phyloP scores from a whole-genome alignment of 2,888 invertebrate species.

The Heterodera filipjevi region DNA sequence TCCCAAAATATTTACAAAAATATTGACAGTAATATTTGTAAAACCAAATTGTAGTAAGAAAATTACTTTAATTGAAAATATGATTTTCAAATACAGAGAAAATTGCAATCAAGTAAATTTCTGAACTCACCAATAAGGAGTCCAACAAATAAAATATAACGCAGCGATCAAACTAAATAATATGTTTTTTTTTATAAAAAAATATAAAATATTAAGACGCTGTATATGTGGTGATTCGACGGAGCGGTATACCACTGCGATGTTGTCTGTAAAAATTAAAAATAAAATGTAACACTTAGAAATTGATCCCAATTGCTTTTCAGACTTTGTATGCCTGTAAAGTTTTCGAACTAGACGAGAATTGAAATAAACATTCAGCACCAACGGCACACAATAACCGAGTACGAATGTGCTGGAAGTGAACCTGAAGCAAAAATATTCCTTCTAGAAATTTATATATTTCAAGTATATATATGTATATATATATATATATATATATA shows the following conservation, averaged over 20 bases:
- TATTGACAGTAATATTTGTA: too few species aligned
- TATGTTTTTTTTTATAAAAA: background rate
- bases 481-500: too few species aligned
- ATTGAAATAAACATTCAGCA: conserved; percentile 61
- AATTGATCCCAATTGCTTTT: too few species aligned
- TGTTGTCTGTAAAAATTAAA: too few species aligned
- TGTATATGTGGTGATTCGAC: conserved; percentile 58
- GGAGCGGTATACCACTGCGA: conserved; percentile 57
- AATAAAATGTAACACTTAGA: too few species aligned
- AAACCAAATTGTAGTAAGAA: too few species aligned
- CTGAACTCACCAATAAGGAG: conserved; percentile 59
- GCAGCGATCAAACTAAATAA: conserved; percentile 54
- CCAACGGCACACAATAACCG: conserved; percentile 61
- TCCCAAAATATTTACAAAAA: too few species aligned
- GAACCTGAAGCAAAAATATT: too few species aligned
- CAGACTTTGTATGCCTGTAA: conserved; percentile 56
- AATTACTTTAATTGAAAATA: too few species aligned
- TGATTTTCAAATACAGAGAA: too few species aligned
- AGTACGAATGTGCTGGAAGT: conserved; percentile 60
- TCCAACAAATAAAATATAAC: conserved; percentile 63
- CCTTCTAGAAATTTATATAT: too few species aligned
- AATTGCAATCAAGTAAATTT: background rate
- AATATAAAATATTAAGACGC: background rate
- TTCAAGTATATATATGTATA: too few species aligned
- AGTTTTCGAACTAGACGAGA: conserved; percentile 55